Conservation (phyloP, 2,797 vertebrate species). For the Cirrhinus molitorella region DNA sequence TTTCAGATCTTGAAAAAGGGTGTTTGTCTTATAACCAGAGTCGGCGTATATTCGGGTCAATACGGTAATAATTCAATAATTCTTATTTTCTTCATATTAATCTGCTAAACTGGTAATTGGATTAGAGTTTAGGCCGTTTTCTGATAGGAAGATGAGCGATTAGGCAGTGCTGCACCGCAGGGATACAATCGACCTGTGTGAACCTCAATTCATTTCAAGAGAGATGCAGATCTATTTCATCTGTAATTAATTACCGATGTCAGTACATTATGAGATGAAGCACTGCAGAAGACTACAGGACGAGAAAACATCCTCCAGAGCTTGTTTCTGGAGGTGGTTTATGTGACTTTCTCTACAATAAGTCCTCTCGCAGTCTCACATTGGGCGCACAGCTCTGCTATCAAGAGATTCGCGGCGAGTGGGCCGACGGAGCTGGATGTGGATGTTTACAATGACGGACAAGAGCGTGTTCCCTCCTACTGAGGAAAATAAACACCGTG, state of each 20-base stretch:
- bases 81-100: neutral
- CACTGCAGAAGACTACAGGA: too few relatives aligned
- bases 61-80: constrained; percentile 16
- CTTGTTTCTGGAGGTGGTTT: neutral
- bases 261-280: constrained; percentile 13
- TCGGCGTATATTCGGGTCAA: too few relatives aligned
- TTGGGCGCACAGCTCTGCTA: constrained; percentile 10
- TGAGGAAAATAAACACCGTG: constrained; percentile 50
- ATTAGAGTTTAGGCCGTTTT: constrained; percentile 52
- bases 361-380: neutral
- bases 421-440: constrained; percentile 35
- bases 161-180: constrained; percentile 52
- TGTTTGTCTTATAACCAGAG: too few relatives aligned
- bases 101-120: constrained; percentile 16
- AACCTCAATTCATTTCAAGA: constrained; percentile 19
- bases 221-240: constrained; percentile 65
- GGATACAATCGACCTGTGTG: constrained; percentile 51
- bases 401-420: constrained; percentile 40
- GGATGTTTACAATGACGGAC: constrained; percentile 47
- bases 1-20: too few relatives aligned
- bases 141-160: constrained; percentile 64
- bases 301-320: too few relatives aligned
- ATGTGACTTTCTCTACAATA: neutral
- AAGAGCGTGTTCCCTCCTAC: constrained; percentile 24
- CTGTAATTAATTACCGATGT: constrained; percentile 67